phyloP scores from a whole-genome alignment of 64 coral and sea anemone genomes.

The Montipora foliosa region DNA sequence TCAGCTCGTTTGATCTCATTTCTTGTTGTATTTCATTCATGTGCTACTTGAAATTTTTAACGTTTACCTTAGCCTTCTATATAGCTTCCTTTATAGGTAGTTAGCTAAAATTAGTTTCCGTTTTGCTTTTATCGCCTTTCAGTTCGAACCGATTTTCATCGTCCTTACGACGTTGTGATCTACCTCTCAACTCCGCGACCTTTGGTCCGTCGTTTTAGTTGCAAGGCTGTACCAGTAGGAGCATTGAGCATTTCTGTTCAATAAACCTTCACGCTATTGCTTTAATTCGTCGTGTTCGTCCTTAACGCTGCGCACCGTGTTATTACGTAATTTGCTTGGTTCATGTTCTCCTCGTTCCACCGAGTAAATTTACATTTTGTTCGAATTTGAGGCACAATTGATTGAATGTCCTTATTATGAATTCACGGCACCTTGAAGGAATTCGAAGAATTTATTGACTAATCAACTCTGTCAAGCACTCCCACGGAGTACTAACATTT shows the following conservation, averaged over 20 bases:
- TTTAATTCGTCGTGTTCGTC: background rate
- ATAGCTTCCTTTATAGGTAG: no score
- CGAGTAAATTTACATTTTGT: slow-evolving; percentile 18
- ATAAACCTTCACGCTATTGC: background rate
- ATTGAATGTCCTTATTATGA: background rate
- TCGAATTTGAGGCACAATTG: slow-evolving; percentile 10
- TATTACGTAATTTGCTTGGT: background rate
- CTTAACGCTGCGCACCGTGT: background rate
- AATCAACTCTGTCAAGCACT: background rate
- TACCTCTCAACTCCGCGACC: no score
- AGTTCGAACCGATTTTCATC: no score
- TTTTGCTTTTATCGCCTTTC: no score
- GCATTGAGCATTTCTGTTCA: background rate
- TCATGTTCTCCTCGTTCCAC: background rate
- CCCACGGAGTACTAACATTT: background rate
- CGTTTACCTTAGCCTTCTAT: no score
- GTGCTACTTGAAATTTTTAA: no score
- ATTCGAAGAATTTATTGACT: slow-evolving; percentile 49
- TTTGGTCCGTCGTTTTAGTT: no score
- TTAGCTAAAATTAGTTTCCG: no score
- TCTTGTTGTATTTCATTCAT: no score
- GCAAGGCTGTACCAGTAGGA: no score
- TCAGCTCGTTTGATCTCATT: no score
- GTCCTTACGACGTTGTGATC: no score
- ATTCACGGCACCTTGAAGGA: background rate